Base-by-base conservation (phyloP, 2,113 vertebrate species). In the Anguilla rostrata region DNA sequence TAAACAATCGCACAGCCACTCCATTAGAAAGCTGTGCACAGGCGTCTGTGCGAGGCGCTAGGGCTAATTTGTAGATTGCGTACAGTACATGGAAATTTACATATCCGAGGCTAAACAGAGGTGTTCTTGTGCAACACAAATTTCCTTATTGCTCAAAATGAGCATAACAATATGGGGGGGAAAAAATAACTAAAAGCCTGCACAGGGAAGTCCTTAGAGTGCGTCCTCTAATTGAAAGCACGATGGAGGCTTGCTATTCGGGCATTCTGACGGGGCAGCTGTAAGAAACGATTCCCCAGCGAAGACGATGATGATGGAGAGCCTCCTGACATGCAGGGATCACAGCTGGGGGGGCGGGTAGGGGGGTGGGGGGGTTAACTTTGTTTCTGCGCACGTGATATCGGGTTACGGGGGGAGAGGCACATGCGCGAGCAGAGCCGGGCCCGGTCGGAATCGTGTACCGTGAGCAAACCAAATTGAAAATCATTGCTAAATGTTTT, bases 381-480 rank as follows among this genome's bases (percentile, higher is more conserved):
- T 92, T 94, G 90, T 92, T 53, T 87, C 92, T 92, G 89, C 90
- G 86, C 5, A 81, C 86, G 90, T 88, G 91, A 91, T 93, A 93
- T 93, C 91, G 91, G 89, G 85, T 83, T 85, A 86, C 79, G 87
- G 88, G 93, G 90, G 92, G 34, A 34, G 34, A 86, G 26, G 60
- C 60, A 89, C 93, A 92, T 89, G 91, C 90, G 91, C 86, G 91
- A 71, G 71, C 90, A 92, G 46, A 34, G 87, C 60, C 89, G 89
- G 80, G 84, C 82, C 82, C 82, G 87, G 90, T 87, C 90, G 92
- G 91, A 93, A 92, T 92, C 89, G 91, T 89, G 90, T 86, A 90
- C 88, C 91, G 86, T 92, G 90, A 90, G 91, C 90, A 90, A 93
- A 90, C 90, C 89, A 94, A 94, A 94, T 93, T 93, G 91, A 94